A percentile compares a stretch with the other conserved stretches of the same genome.
Conservation (phyloP, 2,113 vertebrate genomes). For the Nyctereutes procyonoides region DNA sequence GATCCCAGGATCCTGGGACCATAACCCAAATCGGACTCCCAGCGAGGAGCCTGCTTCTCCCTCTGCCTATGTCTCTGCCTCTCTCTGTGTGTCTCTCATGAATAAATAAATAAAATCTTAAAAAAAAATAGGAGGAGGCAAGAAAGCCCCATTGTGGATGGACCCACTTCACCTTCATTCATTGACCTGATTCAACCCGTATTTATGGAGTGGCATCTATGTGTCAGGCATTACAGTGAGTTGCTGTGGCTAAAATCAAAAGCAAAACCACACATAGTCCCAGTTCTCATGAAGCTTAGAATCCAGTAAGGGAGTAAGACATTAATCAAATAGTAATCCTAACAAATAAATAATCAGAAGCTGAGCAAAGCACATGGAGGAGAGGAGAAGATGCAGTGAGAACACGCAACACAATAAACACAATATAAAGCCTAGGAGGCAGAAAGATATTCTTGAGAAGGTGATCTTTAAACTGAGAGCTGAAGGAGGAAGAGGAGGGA, state of each 20-base stretch:
- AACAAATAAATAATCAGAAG: neutral
- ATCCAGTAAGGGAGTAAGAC: neutral
- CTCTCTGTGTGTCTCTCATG: too few relatives aligned
- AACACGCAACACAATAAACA: neutral
- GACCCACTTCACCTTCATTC: neutral
- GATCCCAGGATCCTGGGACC: too few relatives aligned
- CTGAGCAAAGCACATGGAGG: neutral
- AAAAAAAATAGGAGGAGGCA: too few relatives aligned
- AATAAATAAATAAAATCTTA: too few relatives aligned
- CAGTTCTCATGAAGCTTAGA: neutral
- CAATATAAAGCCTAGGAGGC: neutral
- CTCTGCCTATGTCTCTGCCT: too few relatives aligned
- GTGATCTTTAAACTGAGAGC: neutral
- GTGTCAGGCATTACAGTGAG: neutral
- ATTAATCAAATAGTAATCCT: neutral
- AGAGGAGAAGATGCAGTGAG: neutral
- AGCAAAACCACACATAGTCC: neutral
- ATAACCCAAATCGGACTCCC: too few relatives aligned
- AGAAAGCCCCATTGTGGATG: neutral
- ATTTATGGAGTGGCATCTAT: neutral
- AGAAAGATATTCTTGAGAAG: neutral
- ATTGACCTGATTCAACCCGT: neutral
- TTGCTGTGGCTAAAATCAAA: neutral
- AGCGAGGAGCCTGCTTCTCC: too few relatives aligned
- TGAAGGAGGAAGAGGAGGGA: neutral